These are phyloP conservation scores for Todus mexicanus DNA, from an alignment of 2,797 vertebrate species.

Conservation along the genomic window DNA sequence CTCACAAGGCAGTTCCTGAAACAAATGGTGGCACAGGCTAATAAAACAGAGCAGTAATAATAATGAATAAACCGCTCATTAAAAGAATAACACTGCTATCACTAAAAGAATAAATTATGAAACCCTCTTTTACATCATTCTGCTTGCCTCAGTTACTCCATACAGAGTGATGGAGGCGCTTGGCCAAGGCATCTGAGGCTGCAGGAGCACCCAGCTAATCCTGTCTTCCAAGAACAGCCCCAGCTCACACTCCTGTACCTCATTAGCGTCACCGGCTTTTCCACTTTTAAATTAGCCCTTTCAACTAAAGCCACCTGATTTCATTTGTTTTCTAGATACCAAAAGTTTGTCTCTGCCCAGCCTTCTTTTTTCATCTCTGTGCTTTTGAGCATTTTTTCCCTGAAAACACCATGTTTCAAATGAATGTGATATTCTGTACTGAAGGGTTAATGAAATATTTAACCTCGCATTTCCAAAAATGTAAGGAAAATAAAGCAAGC, in stretches of 20 bases:
- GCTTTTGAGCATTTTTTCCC: neutral
- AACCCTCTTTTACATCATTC: neutral
- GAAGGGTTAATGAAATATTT: neutral
- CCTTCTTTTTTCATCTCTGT: neutral
- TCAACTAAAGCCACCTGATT: neutral
- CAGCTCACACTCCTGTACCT: neutral
- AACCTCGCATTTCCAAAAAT: neutral
- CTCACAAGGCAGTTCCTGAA: neutral
- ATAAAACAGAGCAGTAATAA: neutral
- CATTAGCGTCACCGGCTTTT: neutral
- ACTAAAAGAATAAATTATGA: neutral
- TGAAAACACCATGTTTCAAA: neutral
- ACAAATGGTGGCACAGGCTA: neutral
- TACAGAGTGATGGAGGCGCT: neutral
- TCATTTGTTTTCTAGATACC: neutral
- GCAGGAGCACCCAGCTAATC: neutral
- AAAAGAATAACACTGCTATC: neutral
- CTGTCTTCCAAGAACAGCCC: neutral
- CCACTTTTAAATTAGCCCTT: neutral
- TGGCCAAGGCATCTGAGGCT: neutral
- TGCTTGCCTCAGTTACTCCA: neutral
- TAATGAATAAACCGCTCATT: neutral
- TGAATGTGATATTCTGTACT: neutral
- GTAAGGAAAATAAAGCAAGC: neutral
- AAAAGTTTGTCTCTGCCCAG: neutral